Percentiles rank a stretch among this genome's conserved stretches.
These are phyloP conservation scores for Sebastes aleutianus DNA, from an alignment of 2,797 vertebrate genomes.

Conservation along the genomic window DNA sequence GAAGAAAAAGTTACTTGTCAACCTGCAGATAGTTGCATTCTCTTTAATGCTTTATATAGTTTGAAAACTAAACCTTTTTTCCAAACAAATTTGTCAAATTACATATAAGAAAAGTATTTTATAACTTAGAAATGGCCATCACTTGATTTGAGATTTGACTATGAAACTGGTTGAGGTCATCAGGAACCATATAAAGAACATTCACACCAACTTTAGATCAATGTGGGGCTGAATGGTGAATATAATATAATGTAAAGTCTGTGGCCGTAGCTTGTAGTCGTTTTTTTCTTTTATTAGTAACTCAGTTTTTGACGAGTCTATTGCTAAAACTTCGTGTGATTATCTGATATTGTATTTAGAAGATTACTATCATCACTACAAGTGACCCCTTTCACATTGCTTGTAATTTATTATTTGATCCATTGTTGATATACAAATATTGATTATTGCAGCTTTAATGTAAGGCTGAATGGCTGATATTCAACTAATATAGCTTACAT, in stretches of 20 bases:
- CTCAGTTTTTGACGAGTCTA: neutral
- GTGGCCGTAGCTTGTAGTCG: neutral
- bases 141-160: neutral
- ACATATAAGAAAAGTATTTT: neutral
- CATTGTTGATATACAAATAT: neutral
- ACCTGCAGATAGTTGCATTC: neutral
- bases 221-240: neutral
- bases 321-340: neutral
- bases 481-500: neutral
- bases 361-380: neutral
- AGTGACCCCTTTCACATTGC: neutral
- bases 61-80: neutral
- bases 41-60: neutral
- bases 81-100: neutral
- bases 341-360: neutral
- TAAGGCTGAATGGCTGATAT: neutral
- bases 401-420: neutral
- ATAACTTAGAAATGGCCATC: neutral
- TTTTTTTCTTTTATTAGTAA: neutral
- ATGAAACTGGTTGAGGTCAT: neutral
- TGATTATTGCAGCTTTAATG: constrained; percentile 1
- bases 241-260: neutral
- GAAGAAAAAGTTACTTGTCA: neutral
- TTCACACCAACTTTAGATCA: neutral
- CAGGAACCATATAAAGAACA: neutral